Evolutionary conservation across 1,140 invertebrate species (phyloP).

Genomic region (Neodiprion pinetum): DNA sequence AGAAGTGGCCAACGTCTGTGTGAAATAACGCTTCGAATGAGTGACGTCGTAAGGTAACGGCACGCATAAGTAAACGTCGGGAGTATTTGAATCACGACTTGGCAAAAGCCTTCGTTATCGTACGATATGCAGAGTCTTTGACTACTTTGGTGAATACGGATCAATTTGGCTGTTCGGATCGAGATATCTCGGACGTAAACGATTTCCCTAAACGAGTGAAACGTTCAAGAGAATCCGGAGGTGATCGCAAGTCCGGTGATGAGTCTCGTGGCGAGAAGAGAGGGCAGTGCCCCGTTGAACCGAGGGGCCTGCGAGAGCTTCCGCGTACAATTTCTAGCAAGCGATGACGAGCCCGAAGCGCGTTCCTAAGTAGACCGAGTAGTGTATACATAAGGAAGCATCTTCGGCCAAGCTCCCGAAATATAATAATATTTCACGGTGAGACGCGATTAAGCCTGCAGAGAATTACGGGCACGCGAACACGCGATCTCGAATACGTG

Average conservation of each 20-base stretch:
- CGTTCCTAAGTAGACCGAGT: background rate
- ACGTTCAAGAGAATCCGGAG: too few species aligned
- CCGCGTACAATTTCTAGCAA: constrained; percentile 1
- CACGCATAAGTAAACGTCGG: too few species aligned
- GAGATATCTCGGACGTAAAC: too few species aligned
- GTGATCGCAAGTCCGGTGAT: background rate
- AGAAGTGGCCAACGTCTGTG: too few species aligned
- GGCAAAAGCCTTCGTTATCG: too few species aligned
- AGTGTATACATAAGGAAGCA: background rate
- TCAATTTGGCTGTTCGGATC: too few species aligned
- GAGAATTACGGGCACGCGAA: constrained; percentile 42
- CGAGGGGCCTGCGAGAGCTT: background rate
- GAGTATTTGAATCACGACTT: too few species aligned
- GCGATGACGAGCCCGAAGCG: constrained; percentile 1
- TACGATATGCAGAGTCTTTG: too few species aligned
- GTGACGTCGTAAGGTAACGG: too few species aligned
- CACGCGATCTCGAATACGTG: constrained; percentile 38
- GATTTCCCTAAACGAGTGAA: too few species aligned
- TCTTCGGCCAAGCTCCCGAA: constrained; percentile 40
- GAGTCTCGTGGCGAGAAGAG: background rate
- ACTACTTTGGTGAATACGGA: too few species aligned
- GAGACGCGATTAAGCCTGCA: constrained; percentile 32
- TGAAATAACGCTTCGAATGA: too few species aligned
- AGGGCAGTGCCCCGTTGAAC: background rate
- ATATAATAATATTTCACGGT: constrained; percentile 47